Conservation (phyloP, 1,140 invertebrate species). For the Zaprionus africanus region DNA sequence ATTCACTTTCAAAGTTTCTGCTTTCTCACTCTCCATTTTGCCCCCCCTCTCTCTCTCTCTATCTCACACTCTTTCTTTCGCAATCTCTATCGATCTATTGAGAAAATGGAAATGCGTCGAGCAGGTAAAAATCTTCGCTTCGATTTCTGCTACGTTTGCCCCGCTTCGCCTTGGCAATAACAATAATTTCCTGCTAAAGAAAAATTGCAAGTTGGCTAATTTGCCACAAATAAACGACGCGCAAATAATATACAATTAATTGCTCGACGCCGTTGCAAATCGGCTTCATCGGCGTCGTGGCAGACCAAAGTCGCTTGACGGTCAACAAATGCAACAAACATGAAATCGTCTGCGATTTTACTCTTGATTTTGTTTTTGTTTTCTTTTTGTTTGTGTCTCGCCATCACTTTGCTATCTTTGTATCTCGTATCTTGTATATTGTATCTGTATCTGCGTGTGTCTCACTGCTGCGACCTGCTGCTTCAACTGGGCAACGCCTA, state of each 20-base stretch:
- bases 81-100: not conserved
- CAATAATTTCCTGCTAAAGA: conserved; percentile 75
- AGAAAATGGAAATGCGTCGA: conserved; percentile 41
- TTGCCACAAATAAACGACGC: conserved; percentile 78
- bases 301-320: conserved; percentile 49
- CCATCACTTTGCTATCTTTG: conserved; percentile 6
- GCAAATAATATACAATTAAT: conserved; percentile 82
- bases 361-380: conserved; percentile 5
- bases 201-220: conserved; percentile 80
- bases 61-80: not conserved
- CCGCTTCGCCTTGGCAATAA: conserved; percentile 67
- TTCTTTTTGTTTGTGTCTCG: conserved; percentile 9
- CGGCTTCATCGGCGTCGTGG: conserved; percentile 24
- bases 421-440: conserved; percentile 7
- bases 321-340: conserved; percentile 46
- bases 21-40: conserved; percentile 11
- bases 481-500: conserved; percentile 68
- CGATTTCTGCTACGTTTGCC: conserved; percentile 41
- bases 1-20: conserved; percentile 36
- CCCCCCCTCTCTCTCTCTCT: not conserved
- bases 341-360: conserved; percentile 27
- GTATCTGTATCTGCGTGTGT: conserved; percentile 12
- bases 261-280: conserved; percentile 59
- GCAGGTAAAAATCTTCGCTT: conserved; percentile 7
- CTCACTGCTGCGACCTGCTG: conserved; percentile 39